Percentiles rank a stretch among this genome's conserved stretches.
phyloP scores from a whole-genome alignment of 2,888 invertebrate genomes.

The Malachius bipustulatus region DNA sequence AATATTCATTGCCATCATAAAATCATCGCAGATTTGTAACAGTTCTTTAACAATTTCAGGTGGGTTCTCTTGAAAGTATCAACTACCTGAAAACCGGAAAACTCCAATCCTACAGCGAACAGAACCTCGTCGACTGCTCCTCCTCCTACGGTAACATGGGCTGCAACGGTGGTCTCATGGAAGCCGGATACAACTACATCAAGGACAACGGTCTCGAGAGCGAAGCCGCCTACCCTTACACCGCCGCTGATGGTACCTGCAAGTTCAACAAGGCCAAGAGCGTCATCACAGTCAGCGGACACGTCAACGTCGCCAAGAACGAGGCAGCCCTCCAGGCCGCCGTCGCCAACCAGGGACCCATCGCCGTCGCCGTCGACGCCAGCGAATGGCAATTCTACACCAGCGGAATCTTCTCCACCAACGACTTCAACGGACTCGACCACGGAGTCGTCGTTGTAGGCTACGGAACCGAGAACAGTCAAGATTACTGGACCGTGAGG shows the following conservation, averaged over 20 bases:
- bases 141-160: slow-evolving; percentile 39
- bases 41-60: no score
- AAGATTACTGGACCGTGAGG: slow-evolving; percentile 56
- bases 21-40: no score
- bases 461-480: slow-evolving; percentile 47
- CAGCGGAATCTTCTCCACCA: slow-evolving; percentile 62
- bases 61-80: slow-evolving; percentile 43
- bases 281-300: slow-evolving; percentile 41
- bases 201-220: slow-evolving; percentile 42
- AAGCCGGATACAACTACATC: slow-evolving; percentile 38
- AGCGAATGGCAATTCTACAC: slow-evolving; percentile 64
- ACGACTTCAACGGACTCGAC: slow-evolving; percentile 51
- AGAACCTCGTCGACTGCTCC: slow-evolving; percentile 44
- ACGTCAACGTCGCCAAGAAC: slow-evolving; percentile 54
- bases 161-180: slow-evolving; percentile 42
- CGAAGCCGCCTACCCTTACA: slow-evolving; percentile 43
- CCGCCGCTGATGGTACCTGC: slow-evolving; percentile 21
- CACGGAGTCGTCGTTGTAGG: slow-evolving; percentile 76
- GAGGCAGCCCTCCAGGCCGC: slow-evolving; percentile 62
- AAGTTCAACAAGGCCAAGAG: slow-evolving; percentile 11
- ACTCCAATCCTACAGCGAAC: slow-evolving; percentile 42
- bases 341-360: slow-evolving; percentile 71
- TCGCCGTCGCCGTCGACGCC: slow-evolving; percentile 81
- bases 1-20: no score
- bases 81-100: slow-evolving; percentile 38